Evolutionary conservation across 1,140 invertebrate species (phyloP), one percentile per base, ranked within the genome.

Genomic region (Physella acuta): DNA sequence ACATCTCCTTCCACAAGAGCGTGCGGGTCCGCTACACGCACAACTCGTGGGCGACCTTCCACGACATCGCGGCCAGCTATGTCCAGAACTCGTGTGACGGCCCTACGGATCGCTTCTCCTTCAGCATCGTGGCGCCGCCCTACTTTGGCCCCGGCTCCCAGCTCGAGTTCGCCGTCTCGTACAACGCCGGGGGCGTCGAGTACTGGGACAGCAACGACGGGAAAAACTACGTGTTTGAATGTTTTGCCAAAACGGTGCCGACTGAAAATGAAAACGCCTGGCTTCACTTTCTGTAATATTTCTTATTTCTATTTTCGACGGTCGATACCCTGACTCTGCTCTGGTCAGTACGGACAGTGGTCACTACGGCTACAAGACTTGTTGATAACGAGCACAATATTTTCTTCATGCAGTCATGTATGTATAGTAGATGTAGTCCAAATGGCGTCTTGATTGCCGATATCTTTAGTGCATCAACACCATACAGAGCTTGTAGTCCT

Each of bases 151-250:
- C 92, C 2, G 93, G 93, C 0, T 89, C 92, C 73, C 88, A 89
- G 51, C 79, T 96, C 14, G 90, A 93, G 80, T 90, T 96, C 70
- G 93, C 93, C 1, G 88, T 94, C 4, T 88, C 92, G 34, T 97
- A 93, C 84, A 89, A 91, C 77, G 92, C 91, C 70, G 90, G 91
- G 76, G 93, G 92, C 3, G 49, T 24, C 0, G 88, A 89, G 68
- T 94, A 91, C 84, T 97, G 94, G 94, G 94, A 96, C 82, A 97
- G 90, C 83, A 96, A 96, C 77, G 85, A 86, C 63, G 92, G 93
- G 20, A 85, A 85, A 26, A 96, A 97, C 86, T 97, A 96, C 81
- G 73, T 73, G 2, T 78, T 85, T 62, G 76, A 79, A 49, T 85
- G 84, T 61, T 85, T 78, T 68, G 81, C 78, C 30, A 79, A 79